These are phyloP conservation scores for Auanema sp. DNA, from an alignment of 2,888 invertebrate genomes.

Conservation along the genomic window DNA sequence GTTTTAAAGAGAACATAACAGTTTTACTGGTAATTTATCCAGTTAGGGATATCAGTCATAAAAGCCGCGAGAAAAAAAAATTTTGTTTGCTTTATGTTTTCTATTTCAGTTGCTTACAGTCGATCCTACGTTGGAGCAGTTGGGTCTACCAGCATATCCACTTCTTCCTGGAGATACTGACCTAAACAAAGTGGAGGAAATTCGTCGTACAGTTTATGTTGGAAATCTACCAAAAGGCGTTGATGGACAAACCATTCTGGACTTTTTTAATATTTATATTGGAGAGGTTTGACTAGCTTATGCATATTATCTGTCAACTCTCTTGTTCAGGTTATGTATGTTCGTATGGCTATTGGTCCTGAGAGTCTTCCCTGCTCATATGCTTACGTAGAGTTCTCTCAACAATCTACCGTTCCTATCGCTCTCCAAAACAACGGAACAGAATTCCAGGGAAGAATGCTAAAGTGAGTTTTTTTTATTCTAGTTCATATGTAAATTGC, in stretches of 20 bases:
- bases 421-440: slow-evolving; percentile 81
- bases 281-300: slow-evolving; percentile 56
- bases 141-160: slow-evolving; percentile 85
- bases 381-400: slow-evolving; percentile 88
- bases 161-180: slow-evolving; percentile 77
- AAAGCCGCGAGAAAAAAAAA: slow-evolving; percentile 1
- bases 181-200: slow-evolving; percentile 78
- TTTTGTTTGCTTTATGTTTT: background rate
- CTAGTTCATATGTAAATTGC: slow-evolving; percentile 5
- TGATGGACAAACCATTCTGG: slow-evolving; percentile 80
- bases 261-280: slow-evolving; percentile 74
- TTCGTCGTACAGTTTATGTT: slow-evolving; percentile 85
- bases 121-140: slow-evolving; percentile 80
- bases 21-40: too few relatives aligned
- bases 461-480: slow-evolving; percentile 64
- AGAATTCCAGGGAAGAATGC: slow-evolving; percentile 75
- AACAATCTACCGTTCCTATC: slow-evolving; percentile 83
- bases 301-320: background rate
- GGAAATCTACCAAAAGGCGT: slow-evolving; percentile 73
- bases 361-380: slow-evolving; percentile 73
- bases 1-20: too few relatives aligned
- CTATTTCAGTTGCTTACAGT: slow-evolving; percentile 75
- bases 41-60: too few relatives aligned
- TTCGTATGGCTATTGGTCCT: slow-evolving; percentile 81
- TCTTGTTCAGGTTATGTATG: slow-evolving; percentile 80